phyloP scores from a whole-genome alignment of 2,113 vertebrate species.

The Rhineura floridana region DNA sequence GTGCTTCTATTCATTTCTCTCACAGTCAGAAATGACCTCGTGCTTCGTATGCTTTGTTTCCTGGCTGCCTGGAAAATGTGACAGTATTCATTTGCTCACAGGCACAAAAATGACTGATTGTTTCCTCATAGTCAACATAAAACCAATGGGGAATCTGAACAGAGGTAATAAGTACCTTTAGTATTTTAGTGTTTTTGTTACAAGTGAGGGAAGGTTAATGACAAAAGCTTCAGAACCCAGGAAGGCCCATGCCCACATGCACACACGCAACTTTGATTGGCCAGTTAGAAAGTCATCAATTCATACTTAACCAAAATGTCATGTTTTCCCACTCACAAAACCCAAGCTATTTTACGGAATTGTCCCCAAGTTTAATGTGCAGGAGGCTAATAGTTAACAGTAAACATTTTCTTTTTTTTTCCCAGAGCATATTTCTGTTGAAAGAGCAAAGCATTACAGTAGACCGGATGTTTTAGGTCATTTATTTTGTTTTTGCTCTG shows the following conservation, averaged over 20 bases:
- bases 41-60: neutral
- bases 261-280: neutral
- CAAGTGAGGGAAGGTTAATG: slow-evolving; percentile 45
- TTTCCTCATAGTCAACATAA: slow-evolving; percentile 37
- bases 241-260: neutral
- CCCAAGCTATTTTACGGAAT: slow-evolving; percentile 23
- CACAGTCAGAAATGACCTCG: neutral
- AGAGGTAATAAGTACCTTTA: slow-evolving; percentile 39
- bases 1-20: neutral
- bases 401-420: slow-evolving; percentile 51
- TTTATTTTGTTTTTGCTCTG: slow-evolving; percentile 91
- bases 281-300: slow-evolving; percentile 19
- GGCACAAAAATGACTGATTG: slow-evolving; percentile 15
- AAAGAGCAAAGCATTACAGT: slow-evolving; percentile 71
- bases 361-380: slow-evolving; percentile 40
- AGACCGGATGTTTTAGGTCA: slow-evolving; percentile 85
- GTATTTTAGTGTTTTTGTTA: slow-evolving; percentile 50
- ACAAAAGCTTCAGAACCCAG: neutral
- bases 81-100: slow-evolving; percentile 16
- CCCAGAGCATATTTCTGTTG: slow-evolving; percentile 55
- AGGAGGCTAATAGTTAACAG: slow-evolving; percentile 70
- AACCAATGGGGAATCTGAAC: slow-evolving; percentile 38
- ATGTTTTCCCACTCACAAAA: slow-evolving; percentile 41
- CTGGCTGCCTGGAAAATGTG: neutral
- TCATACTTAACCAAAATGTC: slow-evolving; percentile 53